These are phyloP conservation scores for Hemistola chrysoprasaria DNA, from an alignment of 2,888 invertebrate genomes.

Conservation along the genomic window DNA sequence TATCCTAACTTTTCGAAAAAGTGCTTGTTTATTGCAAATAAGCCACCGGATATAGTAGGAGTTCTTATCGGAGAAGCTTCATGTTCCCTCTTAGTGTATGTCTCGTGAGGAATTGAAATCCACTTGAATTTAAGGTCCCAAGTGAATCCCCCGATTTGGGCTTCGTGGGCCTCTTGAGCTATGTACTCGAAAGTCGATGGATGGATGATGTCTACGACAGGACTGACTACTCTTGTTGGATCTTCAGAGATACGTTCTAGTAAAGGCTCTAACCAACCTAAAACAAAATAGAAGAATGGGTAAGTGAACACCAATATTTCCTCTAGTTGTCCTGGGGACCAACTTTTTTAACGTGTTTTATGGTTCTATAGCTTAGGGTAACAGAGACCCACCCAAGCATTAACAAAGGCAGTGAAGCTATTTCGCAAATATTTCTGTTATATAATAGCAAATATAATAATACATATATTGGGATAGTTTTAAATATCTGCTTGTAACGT, in stretches of 20 bases:
- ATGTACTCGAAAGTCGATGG: constrained; percentile 94
- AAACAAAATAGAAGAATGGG: constrained; percentile 25
- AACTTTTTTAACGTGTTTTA: no score
- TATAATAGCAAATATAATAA: no score
- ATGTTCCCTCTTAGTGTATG: constrained; percentile 87
- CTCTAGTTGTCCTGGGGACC: no score
- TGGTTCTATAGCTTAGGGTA: no score
- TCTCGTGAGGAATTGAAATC: constrained; percentile 94
- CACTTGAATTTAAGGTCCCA: constrained; percentile 97
- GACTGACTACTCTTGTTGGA: constrained; percentile 92
- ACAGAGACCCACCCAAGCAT: no score
- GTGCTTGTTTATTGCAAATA: constrained; percentile 94
- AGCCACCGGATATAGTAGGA: constrained; percentile 98
- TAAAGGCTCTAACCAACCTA: constrained; percentile 95
- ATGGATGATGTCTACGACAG: constrained; percentile 95
- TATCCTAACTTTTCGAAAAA: constrained; percentile 96
- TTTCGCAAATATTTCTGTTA: no score
- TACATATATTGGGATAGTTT: no score
- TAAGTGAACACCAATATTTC: no score
- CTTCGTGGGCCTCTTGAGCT: constrained; percentile 86
- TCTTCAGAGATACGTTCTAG: constrained; percentile 90
- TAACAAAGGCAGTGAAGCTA: no score
- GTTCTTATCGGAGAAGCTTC: constrained; percentile 93
- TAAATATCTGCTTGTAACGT: no score
- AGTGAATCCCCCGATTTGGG: constrained; percentile 94